Evolutionary conservation across 2,113 vertebrate genomes (phyloP), one percentile per base, ranked within the genome.

Genomic region (Clarias magur): DNA sequence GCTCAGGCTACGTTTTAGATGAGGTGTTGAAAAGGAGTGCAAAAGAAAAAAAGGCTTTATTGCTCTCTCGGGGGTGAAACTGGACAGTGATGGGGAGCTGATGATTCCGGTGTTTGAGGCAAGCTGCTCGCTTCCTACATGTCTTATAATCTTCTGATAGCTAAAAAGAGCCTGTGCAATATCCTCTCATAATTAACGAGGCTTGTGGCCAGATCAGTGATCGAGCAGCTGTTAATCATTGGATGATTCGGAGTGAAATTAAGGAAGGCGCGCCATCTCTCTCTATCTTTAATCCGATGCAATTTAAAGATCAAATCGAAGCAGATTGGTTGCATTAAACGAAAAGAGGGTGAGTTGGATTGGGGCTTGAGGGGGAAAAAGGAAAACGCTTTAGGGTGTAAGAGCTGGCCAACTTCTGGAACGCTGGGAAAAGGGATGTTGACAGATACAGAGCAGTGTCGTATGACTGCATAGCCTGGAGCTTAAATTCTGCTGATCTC

Each of bases 401-500:
- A 72, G 54, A 80, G 48, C 60, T 80, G 63, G 89, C 85, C 91
- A 90, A 93, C 90, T 91, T 90, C 88, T 80, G 60, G 0, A 80
- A 85, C 54, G 80, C 4, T 81, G 68, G 62, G 89, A 87, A 83
- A 65, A 60, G 53, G 89, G 90, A 90, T 88, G 93, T 84, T 92
- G 93, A 94, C 91, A 90, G 94, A 95, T 62, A 78, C 88, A 89
- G 90, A 90, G 88, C 92, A 93, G 93, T 89, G 86, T 86, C 72
- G 86, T 89, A 89, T 91, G 62, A 25, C 79, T 80, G 42, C 19
- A 68, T 15, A 70, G 38, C 38, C 72, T 54, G 48, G 30, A n/a
- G 54, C 86, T 78, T 60, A 65, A 82, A 87, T 68, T 87, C 65
- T 88, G 83, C 83, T 85, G 88, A 78, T 88, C 67, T 85, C 21